A percentile compares a stretch with the other conserved stretches of the same genome.
Evolutionary conservation across 2,113 vertebrate genomes (phyloP).

Genomic region (Dendrocopos noguchii): DNA sequence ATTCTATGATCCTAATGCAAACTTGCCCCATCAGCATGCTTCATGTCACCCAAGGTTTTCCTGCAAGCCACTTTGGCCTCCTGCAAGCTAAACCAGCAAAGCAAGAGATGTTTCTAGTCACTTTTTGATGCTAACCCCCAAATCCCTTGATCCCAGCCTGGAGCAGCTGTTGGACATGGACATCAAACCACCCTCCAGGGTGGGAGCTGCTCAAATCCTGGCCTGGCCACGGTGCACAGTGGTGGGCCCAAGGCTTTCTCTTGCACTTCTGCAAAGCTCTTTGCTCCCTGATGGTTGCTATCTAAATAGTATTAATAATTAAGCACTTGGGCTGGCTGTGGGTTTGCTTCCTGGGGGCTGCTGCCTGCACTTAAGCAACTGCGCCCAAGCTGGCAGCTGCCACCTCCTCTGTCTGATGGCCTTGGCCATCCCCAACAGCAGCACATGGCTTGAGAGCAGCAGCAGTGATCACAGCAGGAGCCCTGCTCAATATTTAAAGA

Average conservation of each 20-base stretch:
- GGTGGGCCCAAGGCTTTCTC: background rate
- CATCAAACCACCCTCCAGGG: rapidly evolving
- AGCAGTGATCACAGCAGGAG: background rate
- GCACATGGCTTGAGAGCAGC: rapidly evolving
- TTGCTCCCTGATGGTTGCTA: background rate
- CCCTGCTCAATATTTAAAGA: slow-evolving; percentile 54
- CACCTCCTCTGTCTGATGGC: background rate
- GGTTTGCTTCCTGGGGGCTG: background rate
- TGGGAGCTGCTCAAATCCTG: rapidly evolving
- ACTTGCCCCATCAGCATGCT: rapidly evolving
- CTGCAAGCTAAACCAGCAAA: background rate
- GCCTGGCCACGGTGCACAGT: rapidly evolving
- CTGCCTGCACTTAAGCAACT: background rate
- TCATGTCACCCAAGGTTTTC: background rate
- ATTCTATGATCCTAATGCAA: rapidly evolving
- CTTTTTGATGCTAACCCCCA: background rate
- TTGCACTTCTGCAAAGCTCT: background rate
- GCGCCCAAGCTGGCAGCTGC: background rate
- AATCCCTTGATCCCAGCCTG: background rate
- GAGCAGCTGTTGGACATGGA: rapidly evolving
- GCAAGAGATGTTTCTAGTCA: background rate
- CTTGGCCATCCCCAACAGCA: rapidly evolving
- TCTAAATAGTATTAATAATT: slow-evolving; percentile 53
- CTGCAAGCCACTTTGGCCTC: background rate
- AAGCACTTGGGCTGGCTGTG: background rate